These are phyloP conservation scores for Menidia menidia DNA, from an alignment of 2,797 vertebrate genomes.

Conservation along the genomic window DNA sequence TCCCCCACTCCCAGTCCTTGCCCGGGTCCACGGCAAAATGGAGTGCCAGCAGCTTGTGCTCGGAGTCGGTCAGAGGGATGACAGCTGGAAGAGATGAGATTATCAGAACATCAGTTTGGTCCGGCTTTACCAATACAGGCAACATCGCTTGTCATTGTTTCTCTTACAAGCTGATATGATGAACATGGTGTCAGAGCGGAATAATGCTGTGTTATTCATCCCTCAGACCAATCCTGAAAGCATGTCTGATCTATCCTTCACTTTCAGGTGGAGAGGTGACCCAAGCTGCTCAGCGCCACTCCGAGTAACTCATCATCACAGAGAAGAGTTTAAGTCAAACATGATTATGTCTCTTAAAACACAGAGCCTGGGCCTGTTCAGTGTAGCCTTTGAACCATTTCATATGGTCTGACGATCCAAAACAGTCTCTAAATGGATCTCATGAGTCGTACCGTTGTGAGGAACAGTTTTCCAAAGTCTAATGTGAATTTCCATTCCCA, in stretches of 20 bases:
- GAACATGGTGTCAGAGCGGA: slow-evolving; percentile 31
- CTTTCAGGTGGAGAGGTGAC: slow-evolving; percentile 38
- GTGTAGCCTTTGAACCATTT: not conserved
- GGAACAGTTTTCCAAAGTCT: not conserved
- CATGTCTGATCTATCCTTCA: slow-evolving; percentile 32
- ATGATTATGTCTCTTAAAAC: slow-evolving; percentile 16
- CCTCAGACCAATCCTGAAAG: slow-evolving; percentile 35
- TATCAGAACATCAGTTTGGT: slow-evolving; percentile 59
- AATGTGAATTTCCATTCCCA: not conserved
- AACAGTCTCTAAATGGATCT: not conserved
- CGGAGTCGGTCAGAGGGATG: slow-evolving; percentile 97
- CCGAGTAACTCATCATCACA: slow-evolving; percentile 33
- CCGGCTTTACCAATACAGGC: slow-evolving; percentile 29
- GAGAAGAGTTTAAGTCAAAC: slow-evolving; percentile 3
- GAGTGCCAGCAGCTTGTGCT: slow-evolving; percentile 97
- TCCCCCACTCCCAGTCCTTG: slow-evolving; percentile 97
- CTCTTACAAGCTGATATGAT: slow-evolving; percentile 17
- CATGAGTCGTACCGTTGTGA: slow-evolving; percentile 15
- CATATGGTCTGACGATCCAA: not conserved
- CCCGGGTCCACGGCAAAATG: slow-evolving; percentile 98
- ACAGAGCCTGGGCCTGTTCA: slow-evolving; percentile 5
- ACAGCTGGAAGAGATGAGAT: slow-evolving; percentile 87
- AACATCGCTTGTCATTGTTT: slow-evolving; percentile 14
- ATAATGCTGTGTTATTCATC: slow-evolving; percentile 11
- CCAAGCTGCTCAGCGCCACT: not conserved